Percentiles rank a stretch among this genome's conserved stretches.
Conservation (phyloP, 2,888 invertebrate species). For the Ethmia dodecea region DNA sequence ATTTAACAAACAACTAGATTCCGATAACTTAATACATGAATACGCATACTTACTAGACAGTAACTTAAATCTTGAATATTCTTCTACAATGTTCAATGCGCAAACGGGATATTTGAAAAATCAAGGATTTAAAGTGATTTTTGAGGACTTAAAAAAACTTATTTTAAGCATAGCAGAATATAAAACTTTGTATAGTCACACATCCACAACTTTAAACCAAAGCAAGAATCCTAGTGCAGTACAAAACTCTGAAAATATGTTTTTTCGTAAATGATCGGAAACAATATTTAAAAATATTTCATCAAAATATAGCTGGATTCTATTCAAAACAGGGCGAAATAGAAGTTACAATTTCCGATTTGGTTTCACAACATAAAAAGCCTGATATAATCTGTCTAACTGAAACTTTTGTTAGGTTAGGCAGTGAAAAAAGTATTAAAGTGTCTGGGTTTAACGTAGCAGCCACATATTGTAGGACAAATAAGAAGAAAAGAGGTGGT, state of each 20-base stretch:
- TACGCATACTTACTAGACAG: constrained; percentile 8
- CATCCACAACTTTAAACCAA: background rate
- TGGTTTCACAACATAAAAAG: background rate
- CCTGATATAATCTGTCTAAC: constrained; percentile 5
- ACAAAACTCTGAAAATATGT: background rate
- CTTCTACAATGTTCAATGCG: background rate
- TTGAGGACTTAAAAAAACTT: background rate
- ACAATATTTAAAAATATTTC: background rate
- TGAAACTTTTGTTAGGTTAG: constrained; percentile 9
- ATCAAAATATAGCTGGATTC: constrained; percentile 2
- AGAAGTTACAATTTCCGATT: background rate
- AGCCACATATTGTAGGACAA: background rate
- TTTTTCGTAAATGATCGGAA: background rate
- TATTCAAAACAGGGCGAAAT: background rate
- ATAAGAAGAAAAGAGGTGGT: background rate
- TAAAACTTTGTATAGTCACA: too few species aligned
- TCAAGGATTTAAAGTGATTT: background rate
- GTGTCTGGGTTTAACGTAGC: constrained; percentile 1
- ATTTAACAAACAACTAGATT: constrained; percentile 20
- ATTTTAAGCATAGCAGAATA: background rate
- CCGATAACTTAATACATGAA: constrained; percentile 2
- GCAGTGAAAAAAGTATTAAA: constrained; percentile 3
- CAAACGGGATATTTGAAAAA: background rate
- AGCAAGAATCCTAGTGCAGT: background rate
- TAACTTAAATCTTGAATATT: constrained; percentile 1